Evolutionary conservation across 1,140 invertebrate genomes (phyloP).

Genomic region (Atopsyche davidsoni): DNA sequence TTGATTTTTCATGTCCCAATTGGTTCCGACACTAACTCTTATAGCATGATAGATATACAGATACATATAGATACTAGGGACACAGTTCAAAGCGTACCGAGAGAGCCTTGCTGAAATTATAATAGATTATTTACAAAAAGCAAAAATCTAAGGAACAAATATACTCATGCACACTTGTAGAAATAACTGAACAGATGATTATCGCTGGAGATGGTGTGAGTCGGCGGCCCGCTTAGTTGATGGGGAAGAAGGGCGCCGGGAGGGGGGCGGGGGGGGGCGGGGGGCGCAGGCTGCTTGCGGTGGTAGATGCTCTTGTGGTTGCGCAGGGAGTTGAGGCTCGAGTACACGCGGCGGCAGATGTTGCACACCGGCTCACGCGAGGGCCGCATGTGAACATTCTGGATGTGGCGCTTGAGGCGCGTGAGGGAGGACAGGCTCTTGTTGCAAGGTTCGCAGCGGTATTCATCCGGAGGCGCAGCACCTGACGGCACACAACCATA

Average conservation of each 20-base stretch:
- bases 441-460: constrained; percentile 82
- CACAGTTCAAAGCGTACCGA: constrained; percentile 19
- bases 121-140: constrained; percentile 23
- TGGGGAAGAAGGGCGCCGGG: constrained; percentile 39
- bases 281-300: constrained; percentile 55
- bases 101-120: constrained; percentile 25
- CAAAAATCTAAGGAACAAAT: constrained; percentile 15
- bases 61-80: constrained; percentile 10
- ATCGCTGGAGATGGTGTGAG: background rate
- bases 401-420: constrained; percentile 77
- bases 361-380: constrained; percentile 81
- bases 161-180: constrained; percentile 17
- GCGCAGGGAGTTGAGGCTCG: constrained; percentile 77
- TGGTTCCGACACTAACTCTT: constrained; percentile 41
- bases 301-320: constrained; percentile 88
- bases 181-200: background rate
- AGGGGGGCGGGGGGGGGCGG: constrained; percentile 29
- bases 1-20: constrained; percentile 42
- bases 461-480: constrained; percentile 57
- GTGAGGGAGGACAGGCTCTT: constrained; percentile 78
- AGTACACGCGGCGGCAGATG: constrained; percentile 82
- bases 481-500: constrained; percentile 43
- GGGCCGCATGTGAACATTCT: constrained; percentile 80
- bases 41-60: constrained; percentile 14
- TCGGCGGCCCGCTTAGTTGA: constrained; percentile 40